A percentile compares a stretch with the other conserved stretches of the same genome.
Evolutionary conservation across 2,888 invertebrate species (phyloP).

Genomic region (Lycophotia porphyrea): DNA sequence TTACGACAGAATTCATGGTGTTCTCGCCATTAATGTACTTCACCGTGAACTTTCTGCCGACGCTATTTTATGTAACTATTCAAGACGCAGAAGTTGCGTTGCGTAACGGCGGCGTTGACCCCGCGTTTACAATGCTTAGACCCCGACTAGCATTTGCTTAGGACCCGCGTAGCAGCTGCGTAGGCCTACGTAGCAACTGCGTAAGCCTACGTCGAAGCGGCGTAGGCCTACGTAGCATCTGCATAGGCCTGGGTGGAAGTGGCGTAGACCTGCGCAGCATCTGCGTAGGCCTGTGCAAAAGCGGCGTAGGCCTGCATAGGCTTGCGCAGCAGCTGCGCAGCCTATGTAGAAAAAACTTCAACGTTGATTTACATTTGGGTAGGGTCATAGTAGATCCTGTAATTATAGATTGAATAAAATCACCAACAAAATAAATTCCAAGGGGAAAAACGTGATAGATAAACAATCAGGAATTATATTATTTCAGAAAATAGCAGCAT

Average conservation of each 20-base stretch:
- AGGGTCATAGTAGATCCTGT: background rate
- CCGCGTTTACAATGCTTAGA: background rate
- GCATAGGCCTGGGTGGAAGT: background rate
- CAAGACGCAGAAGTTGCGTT: background rate
- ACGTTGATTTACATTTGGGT: background rate
- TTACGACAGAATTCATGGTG: background rate
- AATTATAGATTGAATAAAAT: too few relatives aligned
- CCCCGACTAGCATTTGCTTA: background rate
- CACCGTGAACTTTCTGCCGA: background rate
- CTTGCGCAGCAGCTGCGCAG: background rate
- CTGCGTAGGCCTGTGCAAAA: background rate
- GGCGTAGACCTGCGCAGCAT: background rate
- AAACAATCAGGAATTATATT: background rate
- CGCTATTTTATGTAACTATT: background rate
- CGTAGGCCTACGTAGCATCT: background rate
- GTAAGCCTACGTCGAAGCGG: background rate
- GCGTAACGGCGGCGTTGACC: background rate
- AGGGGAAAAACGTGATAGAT: background rate
- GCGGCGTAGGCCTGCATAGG: background rate
- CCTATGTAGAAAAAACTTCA: background rate
- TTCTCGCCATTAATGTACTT: background rate
- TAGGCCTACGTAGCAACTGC: background rate
- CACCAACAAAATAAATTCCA: background rate
- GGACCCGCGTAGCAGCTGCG: slow-evolving; percentile 1
- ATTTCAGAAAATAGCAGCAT: background rate